phyloP scores from a whole-genome alignment of 2,113 vertebrate species.

The Chaenogobius annularis region DNA sequence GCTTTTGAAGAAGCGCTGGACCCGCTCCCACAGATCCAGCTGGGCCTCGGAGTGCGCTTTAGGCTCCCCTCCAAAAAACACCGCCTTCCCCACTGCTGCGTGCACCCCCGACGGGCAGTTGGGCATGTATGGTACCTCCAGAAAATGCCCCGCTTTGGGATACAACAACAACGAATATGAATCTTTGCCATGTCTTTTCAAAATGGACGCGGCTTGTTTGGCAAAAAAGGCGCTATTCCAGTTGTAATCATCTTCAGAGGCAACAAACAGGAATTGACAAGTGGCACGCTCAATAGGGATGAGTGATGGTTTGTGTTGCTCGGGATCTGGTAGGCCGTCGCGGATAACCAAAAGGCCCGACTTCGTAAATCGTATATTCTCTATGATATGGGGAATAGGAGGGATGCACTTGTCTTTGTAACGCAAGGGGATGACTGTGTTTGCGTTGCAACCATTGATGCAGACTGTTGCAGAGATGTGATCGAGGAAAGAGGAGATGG shows the following conservation, averaged over 20 bases:
- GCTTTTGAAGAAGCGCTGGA: not conserved
- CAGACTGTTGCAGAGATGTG: constrained; percentile 81
- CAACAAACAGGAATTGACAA: constrained; percentile 82
- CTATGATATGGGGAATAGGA: constrained; percentile 25
- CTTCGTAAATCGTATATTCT: constrained; percentile 53
- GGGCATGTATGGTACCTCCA: constrained; percentile 86
- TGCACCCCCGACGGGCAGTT: constrained; percentile 80
- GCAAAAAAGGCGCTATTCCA: constrained; percentile 85
- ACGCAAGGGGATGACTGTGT: constrained; percentile 71
- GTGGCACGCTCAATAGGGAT: constrained; percentile 84
- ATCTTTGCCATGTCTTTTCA: constrained; percentile 79
- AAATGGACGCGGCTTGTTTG: constrained; percentile 68
- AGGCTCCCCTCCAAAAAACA: constrained; percentile 85
- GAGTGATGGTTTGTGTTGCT: constrained; percentile 68
- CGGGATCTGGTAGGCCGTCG: constrained; percentile 69
- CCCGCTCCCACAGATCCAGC: constrained; percentile 76
- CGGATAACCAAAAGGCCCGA: constrained; percentile 75
- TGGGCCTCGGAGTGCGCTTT: constrained; percentile 83
- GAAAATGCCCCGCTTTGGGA: constrained; percentile 86
- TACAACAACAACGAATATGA: constrained; percentile 81
- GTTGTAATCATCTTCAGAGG: constrained; percentile 86
- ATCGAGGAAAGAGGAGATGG: constrained; percentile 85
- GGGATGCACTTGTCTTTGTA: constrained; percentile 75
- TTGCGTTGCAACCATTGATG: constrained; percentile 82
- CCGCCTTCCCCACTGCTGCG: constrained; percentile 52